Percentiles rank a stretch among this genome's conserved stretches.
Evolutionary conservation across 2,113 vertebrate genomes (phyloP).

Genomic region (Coracopsis vasa): DNA sequence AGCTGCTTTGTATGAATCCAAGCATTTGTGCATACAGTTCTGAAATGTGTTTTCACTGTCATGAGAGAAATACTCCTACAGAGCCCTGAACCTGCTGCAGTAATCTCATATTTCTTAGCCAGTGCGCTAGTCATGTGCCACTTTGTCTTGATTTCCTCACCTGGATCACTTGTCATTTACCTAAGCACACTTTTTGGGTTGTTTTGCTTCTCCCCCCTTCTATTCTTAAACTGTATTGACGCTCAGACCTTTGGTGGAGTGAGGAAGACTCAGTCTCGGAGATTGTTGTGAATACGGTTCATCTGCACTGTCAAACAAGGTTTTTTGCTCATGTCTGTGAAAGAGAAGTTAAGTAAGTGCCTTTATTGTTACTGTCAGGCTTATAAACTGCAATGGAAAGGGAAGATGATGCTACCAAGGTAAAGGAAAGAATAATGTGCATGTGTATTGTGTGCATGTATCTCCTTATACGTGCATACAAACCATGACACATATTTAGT

Average conservation of each 20-base stretch:
- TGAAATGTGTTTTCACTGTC: not conserved
- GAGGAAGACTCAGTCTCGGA: not conserved
- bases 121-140: not conserved
- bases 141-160: not conserved
- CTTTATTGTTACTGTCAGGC: not conserved
- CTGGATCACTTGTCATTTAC: not conserved
- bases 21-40: not conserved
- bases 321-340: not conserved
- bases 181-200: not conserved
- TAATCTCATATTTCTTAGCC: not conserved
- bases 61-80: not conserved
- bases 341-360: not conserved
- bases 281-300: not conserved
- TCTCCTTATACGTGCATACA: not conserved
- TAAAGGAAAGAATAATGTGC: not conserved
- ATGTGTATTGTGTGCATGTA: not conserved
- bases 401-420: not conserved
- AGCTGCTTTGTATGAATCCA: not conserved
- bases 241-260: not conserved
- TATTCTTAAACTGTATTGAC: not conserved
- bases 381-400: not conserved
- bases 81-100: not conserved
- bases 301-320: not conserved
- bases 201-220: fast-evolving
- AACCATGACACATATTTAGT: not conserved